phyloP scores from a whole-genome alignment of 53 echinoderm and acorn worm genomes.

The Zoroaster sp. region DNA sequence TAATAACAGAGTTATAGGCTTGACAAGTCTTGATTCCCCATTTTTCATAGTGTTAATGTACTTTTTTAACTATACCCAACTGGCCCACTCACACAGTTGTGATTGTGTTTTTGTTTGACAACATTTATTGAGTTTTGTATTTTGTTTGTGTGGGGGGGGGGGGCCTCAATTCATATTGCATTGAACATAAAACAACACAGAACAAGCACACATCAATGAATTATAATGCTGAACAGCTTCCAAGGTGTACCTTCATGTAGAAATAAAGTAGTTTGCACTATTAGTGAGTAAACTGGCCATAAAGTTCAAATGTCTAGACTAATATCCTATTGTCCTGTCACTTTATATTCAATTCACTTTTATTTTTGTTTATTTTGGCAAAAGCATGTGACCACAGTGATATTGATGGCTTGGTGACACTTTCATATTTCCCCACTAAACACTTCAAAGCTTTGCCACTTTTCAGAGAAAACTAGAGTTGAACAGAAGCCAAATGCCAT shows the following conservation, averaged over 20 bases:
- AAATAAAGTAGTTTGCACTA: neutral
- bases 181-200: no score
- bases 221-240: no score
- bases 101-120: no score
- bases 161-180: no score
- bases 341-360: constrained; percentile 33
- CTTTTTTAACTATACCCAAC: no score
- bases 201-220: no score
- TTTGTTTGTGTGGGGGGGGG: no score
- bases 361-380: constrained; percentile 26
- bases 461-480: neutral
- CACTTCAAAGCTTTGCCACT: neutral
- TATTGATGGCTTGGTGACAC: neutral
- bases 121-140: no score
- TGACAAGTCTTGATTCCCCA: neutral
- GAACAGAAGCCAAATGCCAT: neutral
- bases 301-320: neutral
- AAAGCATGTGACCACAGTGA: constrained; percentile 2
- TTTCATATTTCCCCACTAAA: neutral
- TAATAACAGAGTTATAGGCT: neutral
- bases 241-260: neutral
- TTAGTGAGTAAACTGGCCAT: neutral
- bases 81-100: no score
- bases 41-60: no score
- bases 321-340: constrained; percentile 34